Evolutionary conservation across 2,888 invertebrate species (phyloP).

Genomic region (Amorpha juglandis): DNA sequence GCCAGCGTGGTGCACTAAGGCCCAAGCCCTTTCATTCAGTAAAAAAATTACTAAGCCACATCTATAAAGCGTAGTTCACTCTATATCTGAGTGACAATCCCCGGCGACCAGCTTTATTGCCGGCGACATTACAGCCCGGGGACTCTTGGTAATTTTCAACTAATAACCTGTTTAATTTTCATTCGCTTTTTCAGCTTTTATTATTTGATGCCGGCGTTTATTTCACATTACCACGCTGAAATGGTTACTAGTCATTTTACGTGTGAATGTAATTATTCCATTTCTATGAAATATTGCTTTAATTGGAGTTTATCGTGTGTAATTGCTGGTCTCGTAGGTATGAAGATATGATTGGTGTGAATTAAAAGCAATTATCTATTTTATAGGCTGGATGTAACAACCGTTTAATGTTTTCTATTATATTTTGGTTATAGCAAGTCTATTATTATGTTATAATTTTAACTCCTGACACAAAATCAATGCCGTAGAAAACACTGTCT

Average conservation of each 20-base stretch:
- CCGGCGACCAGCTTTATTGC: constrained; percentile 59
- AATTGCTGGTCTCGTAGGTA: background rate
- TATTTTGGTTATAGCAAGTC: background rate
- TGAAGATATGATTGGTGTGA: background rate
- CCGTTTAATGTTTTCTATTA: background rate
- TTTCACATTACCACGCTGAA: constrained; percentile 1
- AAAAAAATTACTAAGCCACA: background rate
- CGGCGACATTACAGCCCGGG: constrained; percentile 69
- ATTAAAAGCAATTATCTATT: background rate
- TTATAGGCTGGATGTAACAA: background rate
- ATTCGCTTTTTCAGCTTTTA: constrained; percentile 56
- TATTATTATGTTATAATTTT: background rate
- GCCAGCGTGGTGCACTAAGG: too few species aligned
- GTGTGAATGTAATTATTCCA: background rate
- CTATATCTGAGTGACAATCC: constrained; percentile 34
- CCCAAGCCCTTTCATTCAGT: too few species aligned
- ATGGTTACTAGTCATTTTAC: constrained; percentile 20
- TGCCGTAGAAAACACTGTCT: too few species aligned
- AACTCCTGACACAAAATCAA: too few species aligned
- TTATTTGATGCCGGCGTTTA: constrained; percentile 25
- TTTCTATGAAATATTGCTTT: constrained; percentile 14
- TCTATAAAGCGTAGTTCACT: background rate
- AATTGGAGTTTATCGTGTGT: background rate
- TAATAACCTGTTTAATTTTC: constrained; percentile 79
- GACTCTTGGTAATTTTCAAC: constrained; percentile 78